phyloP scores from a whole-genome alignment of 1,140 invertebrate species.

The Sitobion miscanthi region DNA sequence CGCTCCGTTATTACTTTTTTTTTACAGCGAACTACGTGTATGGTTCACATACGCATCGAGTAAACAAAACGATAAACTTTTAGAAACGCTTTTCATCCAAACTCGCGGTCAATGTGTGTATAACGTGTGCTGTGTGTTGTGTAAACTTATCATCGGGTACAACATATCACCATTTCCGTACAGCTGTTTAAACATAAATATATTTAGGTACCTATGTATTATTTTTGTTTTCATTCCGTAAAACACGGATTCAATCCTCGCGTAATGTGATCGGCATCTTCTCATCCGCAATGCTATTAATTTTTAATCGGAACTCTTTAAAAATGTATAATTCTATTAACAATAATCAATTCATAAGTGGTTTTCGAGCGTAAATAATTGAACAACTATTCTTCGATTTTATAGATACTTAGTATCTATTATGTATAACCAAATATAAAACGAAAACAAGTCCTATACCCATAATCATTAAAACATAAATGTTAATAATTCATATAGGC shows the following conservation, averaged over 20 bases:
- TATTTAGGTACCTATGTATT: background rate
- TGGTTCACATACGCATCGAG: background rate
- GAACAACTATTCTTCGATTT: background rate
- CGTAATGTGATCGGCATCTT: background rate
- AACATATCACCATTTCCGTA: background rate
- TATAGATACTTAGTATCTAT: background rate
- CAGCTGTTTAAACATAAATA: background rate
- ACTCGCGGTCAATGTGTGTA: background rate
- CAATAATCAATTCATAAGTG: background rate
- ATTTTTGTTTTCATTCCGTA: background rate
- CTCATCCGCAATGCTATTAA: background rate
- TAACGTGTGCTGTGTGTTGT: background rate
- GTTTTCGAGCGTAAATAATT: background rate
- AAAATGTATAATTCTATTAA: constrained; percentile 12
- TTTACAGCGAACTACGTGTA: background rate
- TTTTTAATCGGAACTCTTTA: background rate
- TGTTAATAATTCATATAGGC: background rate
- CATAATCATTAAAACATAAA: background rate
- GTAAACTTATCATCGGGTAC: background rate
- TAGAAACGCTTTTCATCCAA: background rate
- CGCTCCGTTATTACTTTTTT: background rate
- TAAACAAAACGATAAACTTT: constrained; percentile 9
- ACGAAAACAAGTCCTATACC: background rate
- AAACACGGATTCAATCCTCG: background rate
- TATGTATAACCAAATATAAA: background rate